A percentile compares a stretch with the other conserved stretches of the same genome.
Conservation (phyloP, 2,797 vertebrate genomes). For the Nyctalus aviator region DNA sequence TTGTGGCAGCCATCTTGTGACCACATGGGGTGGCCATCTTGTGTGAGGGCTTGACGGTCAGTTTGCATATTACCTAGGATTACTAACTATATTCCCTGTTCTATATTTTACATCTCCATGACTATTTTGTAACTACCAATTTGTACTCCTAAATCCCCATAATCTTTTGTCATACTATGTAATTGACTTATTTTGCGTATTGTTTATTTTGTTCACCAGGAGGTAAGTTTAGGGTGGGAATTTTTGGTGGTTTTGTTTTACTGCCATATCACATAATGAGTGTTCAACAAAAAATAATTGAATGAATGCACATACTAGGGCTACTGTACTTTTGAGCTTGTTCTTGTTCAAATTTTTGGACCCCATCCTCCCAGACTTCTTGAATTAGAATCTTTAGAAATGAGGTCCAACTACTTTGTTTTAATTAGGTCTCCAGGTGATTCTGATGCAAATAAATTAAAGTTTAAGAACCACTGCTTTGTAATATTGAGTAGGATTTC, state of each 20-base stretch:
- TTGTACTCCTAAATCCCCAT: neutral
- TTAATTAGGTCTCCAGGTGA: neutral
- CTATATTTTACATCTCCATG: neutral
- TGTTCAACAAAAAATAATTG: neutral
- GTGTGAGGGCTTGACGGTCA: too few relatives aligned
- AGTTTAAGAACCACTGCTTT: neutral
- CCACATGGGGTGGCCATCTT: too few relatives aligned
- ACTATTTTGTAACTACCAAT: neutral
- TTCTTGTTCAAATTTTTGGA: slow-evolving; percentile 20
- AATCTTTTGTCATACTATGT: neutral
- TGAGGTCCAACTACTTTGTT: neutral
- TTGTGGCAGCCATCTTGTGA: too few relatives aligned
- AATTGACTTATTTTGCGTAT: neutral
- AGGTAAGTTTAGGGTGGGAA: neutral
- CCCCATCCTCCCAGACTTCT: neutral
- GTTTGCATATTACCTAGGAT: neutral
- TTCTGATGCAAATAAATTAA: neutral
- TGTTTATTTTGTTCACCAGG: neutral
- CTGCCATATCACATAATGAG: neutral
- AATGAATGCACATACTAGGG: neutral
- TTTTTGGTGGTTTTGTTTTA: slow-evolving; percentile 11
- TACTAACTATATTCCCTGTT: neutral
- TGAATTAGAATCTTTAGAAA: slow-evolving; percentile 4
- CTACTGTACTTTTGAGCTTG: neutral
- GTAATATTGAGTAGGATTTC: neutral